Percentiles rank a stretch among this genome's conserved stretches.
These are phyloP conservation scores for Thereva nobilitata DNA, from an alignment of 2,888 invertebrate species.

Conservation along the genomic window DNA sequence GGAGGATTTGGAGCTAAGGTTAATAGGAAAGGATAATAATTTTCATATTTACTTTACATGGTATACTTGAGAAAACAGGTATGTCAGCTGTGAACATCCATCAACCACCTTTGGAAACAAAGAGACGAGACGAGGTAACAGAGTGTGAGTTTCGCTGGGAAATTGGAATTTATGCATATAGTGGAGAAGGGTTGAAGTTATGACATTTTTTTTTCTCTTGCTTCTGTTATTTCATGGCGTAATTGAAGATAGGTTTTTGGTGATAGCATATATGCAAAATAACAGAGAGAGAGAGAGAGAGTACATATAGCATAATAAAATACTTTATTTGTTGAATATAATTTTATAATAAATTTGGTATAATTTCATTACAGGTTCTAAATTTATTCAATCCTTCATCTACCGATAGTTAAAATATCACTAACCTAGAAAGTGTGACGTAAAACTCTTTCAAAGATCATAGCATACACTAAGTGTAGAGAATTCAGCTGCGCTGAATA, in stretches of 20 bases:
- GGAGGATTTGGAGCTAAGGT: slow-evolving; percentile 5
- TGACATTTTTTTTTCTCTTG: neutral
- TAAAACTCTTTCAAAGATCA: no score
- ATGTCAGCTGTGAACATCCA: slow-evolving; percentile 27
- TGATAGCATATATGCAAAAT: slow-evolving; percentile 30
- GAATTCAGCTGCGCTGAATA: no score
- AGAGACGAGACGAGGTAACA: neutral
- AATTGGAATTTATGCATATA: neutral
- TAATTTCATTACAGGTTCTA: no score
- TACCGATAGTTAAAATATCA: no score
- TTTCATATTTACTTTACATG: slow-evolving; percentile 32
- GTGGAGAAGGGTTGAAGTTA: neutral
- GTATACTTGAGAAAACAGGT: slow-evolving; percentile 24
- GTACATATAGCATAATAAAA: neutral
- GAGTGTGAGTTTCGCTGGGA: neutral
- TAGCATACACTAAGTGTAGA: no score
- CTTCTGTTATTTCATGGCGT: slow-evolving; percentile 8
- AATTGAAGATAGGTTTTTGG: slow-evolving; percentile 9
- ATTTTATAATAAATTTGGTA: no score
- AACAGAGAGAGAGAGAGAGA: slow-evolving; percentile 21
- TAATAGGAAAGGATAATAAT: slow-evolving; percentile 28
- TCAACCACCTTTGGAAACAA: slow-evolving; percentile 7
- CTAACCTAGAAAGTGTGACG: no score
- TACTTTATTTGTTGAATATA: no score
- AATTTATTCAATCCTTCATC: no score